Base-by-base conservation (phyloP, 2,888 invertebrate species). In the Herminia tarsipennalis region DNA sequence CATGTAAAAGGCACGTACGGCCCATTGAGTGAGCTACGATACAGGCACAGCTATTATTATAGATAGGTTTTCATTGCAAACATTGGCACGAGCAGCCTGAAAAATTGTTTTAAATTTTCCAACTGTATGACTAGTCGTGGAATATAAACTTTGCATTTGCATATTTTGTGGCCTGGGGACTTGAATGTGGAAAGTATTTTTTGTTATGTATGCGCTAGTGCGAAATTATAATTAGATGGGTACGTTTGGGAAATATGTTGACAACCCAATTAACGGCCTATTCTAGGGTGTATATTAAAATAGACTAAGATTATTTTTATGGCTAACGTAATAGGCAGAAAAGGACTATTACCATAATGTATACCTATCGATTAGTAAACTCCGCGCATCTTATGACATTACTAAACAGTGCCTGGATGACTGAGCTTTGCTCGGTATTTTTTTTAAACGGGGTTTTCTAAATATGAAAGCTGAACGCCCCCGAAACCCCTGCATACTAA, bases 51-150 rank as follows among this genome's bases (percentile, higher is more conserved):
- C 12, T n/a, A 17, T 4, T 18, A 9, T 16, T 32, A 20, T 8
- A 2, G 5, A 51, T 63, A 70, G 51, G 53, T 66, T 67, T 76
- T 67, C 71, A 70, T 70, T 68, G 61, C 66, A 70, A 74, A 76
- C 66, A 76, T 77, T 76, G 81, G 73, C 76, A 79, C 78, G 78
- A 71, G 70, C 63, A 58, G 57, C 48, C 51, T 69, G 70, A 73
- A 72, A 80, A 78, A 81, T 80, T 81, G 73, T 77, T 82, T 83
- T 66, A 77, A 80, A 80, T 73, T 71, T 48, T 59, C 57, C 56
- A 51, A 52, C 63, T 45, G 53, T 52, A 37, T 41, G 28, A 14
- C 5, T 24, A 25, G 24, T 27, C 12, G 12, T 13, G 14, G 10
- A 32, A 44, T 50, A 52, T 30, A 43, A 69, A 67, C 59, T 58